Evolutionary conservation across 53 echinoderm and acorn worm genomes (phyloP).

Genomic region (Paracentrotus lividus): DNA sequence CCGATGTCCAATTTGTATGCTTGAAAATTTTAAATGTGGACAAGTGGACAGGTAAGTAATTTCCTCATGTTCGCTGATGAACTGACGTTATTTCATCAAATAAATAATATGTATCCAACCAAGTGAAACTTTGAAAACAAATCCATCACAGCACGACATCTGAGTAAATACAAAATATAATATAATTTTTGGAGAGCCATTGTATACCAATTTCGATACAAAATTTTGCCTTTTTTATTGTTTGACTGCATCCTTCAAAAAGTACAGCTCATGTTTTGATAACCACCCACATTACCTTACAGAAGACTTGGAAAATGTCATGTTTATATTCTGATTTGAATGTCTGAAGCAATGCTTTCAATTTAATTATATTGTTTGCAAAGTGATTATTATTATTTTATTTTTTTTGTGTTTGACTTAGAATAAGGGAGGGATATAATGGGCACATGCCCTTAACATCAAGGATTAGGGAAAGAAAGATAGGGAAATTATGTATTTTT

Average conservation of each 20-base stretch:
- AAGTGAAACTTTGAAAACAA: neutral
- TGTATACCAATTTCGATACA: neutral
- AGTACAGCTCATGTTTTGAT: conserved; percentile 15
- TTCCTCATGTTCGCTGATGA: neutral
- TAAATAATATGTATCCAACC: neutral
- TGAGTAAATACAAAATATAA: neutral
- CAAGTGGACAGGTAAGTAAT: neutral
- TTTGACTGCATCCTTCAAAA: conserved; percentile 27
- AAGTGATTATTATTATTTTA: neutral
- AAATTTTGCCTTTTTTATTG: neutral
- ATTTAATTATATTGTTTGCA: conserved; percentile 41
- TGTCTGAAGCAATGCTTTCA: neutral
- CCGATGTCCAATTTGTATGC: neutral
- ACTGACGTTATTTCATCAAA: conserved; percentile 11
- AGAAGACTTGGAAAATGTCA: neutral
- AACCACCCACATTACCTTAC: neutral
- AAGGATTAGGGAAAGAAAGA: neutral
- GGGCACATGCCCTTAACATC: neutral
- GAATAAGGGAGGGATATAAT: neutral
- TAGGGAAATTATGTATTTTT: neutral
- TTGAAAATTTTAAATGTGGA: no score
- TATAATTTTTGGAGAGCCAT: neutral
- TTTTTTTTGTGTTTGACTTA: neutral
- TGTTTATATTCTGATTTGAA: conserved; percentile 11
- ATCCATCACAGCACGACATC: conserved; percentile 29